phyloP scores from a whole-genome alignment of 2,113 vertebrate genomes.

The Athene cunicularia region DNA sequence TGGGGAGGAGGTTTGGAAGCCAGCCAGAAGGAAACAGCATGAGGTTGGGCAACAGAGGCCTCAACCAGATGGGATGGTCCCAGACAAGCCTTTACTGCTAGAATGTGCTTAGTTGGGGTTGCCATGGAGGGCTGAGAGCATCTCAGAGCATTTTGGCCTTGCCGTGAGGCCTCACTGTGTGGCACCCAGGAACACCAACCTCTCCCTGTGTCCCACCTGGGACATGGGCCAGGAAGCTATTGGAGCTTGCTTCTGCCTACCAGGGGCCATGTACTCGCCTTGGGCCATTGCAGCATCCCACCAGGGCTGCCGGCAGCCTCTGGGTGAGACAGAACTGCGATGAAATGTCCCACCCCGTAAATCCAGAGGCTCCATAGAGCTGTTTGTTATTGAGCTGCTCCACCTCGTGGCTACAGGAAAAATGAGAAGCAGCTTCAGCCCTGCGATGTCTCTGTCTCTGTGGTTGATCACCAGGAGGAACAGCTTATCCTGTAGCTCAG shows the following conservation, averaged over 20 bases:
- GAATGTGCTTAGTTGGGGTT: not conserved
- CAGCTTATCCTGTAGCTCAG: not conserved
- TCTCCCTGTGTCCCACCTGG: not conserved
- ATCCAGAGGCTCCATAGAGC: not conserved
- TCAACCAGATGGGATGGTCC: not conserved
- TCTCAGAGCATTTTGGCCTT: not conserved
- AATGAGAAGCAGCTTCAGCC: not conserved
- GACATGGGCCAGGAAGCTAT: not conserved
- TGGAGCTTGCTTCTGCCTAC: not conserved
- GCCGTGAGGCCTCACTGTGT: not conserved
- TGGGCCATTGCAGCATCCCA: not conserved
- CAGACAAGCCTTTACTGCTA: not conserved
- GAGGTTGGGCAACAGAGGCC: not conserved
- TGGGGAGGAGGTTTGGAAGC: not conserved
- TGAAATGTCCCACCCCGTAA: not conserved
- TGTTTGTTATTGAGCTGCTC: slow-evolving; percentile 8
- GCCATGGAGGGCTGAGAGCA: not conserved
- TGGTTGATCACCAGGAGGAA: not conserved
- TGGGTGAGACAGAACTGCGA: not conserved
- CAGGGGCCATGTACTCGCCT: not conserved
- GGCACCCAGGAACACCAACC: not conserved
- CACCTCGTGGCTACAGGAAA: slow-evolving; percentile 35
- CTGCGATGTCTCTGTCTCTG: not conserved
- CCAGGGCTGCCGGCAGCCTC: not conserved
- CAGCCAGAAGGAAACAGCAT: not conserved